Base-by-base conservation (phyloP, 2,888 invertebrate species). In the Hyalella azteca region DNA sequence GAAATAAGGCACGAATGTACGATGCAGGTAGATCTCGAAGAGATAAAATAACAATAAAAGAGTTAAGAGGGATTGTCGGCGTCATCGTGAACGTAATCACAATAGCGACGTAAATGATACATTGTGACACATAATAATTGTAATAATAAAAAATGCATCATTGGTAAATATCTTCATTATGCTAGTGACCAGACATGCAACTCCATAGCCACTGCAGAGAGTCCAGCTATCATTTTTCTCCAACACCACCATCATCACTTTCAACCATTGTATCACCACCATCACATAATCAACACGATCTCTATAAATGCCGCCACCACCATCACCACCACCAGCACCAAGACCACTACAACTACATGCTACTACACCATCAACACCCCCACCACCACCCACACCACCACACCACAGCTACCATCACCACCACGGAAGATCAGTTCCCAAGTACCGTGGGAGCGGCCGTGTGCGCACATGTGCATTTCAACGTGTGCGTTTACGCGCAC, bases 361-460 rank as follows among this genome's bases (percentile, higher is more conserved):
- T 13, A 54, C 54, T 26, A 3, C 45, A 3, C 45, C 45, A 11
- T 19, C 11, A 11, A 45, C 1, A 1, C 45, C 22, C 54, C 13
- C 54, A 0, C 54, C 22, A 54, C 26, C 54, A 54, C 11, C 54
- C 22, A 9, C 19, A 49, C 54, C 54, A 54, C 50, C 5, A 1
- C 15, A 2, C 7, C 50, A 2, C 45, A 45, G 15, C 7, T 3
- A 49, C 49, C 50, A 50, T 15, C 50, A 50, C 26, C 54, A n/a
- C 54, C 54, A 22, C 39, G 36, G 19, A 36, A 36, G 36, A 32
- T 36, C 41, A 41, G 75, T 75, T 75, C 75, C 75, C 75, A 75
- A 26, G 75, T 45, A 32, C 41, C 75, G 75, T 75, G 75, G 41
- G 75, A 75, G 66, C 66, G 66, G 59, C 19, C n/a, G n/a, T n/a